Evolutionary conservation across 2,797 vertebrate species (phyloP), one percentile per base, ranked within the genome.

Genomic region (Dryobates pubescens): DNA sequence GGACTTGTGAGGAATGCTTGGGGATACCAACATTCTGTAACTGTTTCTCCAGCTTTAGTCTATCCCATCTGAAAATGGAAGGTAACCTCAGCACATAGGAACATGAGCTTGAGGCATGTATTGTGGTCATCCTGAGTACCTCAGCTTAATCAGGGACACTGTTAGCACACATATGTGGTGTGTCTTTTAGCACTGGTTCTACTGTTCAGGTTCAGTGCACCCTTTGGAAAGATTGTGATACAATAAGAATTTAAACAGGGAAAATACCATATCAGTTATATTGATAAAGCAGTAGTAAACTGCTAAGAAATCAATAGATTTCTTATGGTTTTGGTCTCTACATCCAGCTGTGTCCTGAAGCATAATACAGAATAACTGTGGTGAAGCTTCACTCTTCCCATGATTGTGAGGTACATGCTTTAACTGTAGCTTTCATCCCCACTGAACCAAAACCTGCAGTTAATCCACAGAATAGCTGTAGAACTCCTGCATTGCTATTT

Each of bases 341-440:
- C 9, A 74, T 36, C 5, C 7, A 16, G 14, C 29, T 54, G 29
- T 30, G 12, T 13, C 24, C 59, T 75, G 22, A 71, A 80, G 24
- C 7, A 29, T 5, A 49, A 41, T 11, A 62, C 47, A 49, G 47
- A 11, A 61, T 9, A 64, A 41, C 7, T 12, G 16, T n/a, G 16
- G 20, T 12, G 14, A 85, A 77, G 22, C 9, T 20, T 59, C 30
- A 32, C 29, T 54, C n/a, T 68, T 73, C 22, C 32, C 41, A 58
- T 0, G 0, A 13, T 7, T 61, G 22, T 22, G 41, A 20, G 24
- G 19, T 16, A 27, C 4, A 10, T 17, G 4, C 29, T 61, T 63
- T 67, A 67, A 56, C 14, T 70, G 5, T 12, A 38, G 17, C 22
- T 16, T 18, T 75, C 7, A 63, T 30, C 5, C 29, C 41, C 26